A percentile compares a stretch with the other conserved stretches of the same genome.
Evolutionary conservation across 2,797 vertebrate species (phyloP).

Genomic region (Hafferia zeledoni): DNA sequence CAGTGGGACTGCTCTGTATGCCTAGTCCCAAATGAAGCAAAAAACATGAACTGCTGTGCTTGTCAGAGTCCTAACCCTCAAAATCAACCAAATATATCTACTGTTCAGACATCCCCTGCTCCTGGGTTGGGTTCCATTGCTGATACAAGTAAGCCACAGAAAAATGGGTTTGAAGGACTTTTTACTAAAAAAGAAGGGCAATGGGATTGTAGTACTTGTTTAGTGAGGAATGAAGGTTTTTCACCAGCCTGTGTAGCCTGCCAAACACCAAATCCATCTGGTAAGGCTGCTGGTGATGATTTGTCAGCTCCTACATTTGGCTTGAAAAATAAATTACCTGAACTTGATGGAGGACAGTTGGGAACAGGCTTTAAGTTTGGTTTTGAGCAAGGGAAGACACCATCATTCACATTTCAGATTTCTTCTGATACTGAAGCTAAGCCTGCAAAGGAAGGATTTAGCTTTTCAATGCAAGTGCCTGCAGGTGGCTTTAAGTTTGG

Average conservation of each 20-base stretch:
- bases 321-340: constrained; percentile 68
- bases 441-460: constrained; percentile 81
- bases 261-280: constrained; percentile 79
- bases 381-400: constrained; percentile 76
- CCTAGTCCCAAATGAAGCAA: constrained; percentile 82
- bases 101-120: constrained; percentile 6
- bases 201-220: constrained; percentile 89
- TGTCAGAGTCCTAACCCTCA: constrained; percentile 81
- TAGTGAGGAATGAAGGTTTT: constrained; percentile 81
- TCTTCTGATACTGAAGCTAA: constrained; percentile 75
- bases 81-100: constrained; percentile 50
- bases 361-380: constrained; percentile 89
- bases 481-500: constrained; percentile 89
- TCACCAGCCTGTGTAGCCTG: constrained; percentile 83
- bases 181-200: constrained; percentile 85
- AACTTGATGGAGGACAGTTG: constrained; percentile 74
- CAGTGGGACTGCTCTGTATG: constrained; percentile 87
- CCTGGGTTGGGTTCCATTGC: constrained; percentile 42
- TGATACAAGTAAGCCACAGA: constrained; percentile 57
- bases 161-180: constrained; percentile 77
- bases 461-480: constrained; percentile 81
- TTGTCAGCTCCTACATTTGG: constrained; percentile 50
- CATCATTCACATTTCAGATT: constrained; percentile 84
- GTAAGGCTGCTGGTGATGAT: constrained; percentile 54
- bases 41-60: constrained; percentile 74